Conservation (phyloP, 2,888 invertebrate genomes). For the Netelia inedita region DNA sequence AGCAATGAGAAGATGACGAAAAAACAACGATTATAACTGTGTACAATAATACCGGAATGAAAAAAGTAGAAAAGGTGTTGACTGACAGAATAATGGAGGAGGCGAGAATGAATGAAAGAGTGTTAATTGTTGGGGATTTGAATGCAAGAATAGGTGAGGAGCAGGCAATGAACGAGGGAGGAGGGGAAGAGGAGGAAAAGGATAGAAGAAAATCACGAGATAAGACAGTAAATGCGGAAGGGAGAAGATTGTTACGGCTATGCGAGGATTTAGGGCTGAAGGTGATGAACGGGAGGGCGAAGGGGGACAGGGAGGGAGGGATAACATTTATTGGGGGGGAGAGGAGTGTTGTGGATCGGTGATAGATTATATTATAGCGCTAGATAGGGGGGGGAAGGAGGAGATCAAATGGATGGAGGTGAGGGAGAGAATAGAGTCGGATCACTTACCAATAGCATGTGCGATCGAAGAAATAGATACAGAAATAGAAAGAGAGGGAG, state of each 20-base stretch:
- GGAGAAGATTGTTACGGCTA: background rate
- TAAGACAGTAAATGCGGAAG: constrained; percentile 23
- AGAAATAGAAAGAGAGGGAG: background rate
- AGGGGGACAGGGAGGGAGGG: constrained; percentile 68
- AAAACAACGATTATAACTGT: background rate
- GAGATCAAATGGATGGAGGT: constrained; percentile 7
- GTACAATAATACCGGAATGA: background rate
- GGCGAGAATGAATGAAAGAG: background rate
- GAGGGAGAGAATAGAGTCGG: constrained; percentile 21
- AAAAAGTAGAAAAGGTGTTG: background rate
- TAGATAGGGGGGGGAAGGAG: background rate
- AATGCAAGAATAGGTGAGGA: constrained; percentile 22
- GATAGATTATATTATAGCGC: constrained; percentile 56
- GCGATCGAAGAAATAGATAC: background rate
- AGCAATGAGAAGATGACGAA: background rate
- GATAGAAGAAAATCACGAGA: constrained; percentile 31
- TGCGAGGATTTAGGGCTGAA: constrained; percentile 24
- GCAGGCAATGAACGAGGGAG: constrained; percentile 1
- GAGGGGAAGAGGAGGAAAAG: background rate
- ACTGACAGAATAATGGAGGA: constrained; percentile 5
- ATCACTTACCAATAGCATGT: constrained; percentile 26
- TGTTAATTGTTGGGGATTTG: constrained; percentile 28
- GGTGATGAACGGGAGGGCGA: constrained; percentile 55
- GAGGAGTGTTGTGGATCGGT: constrained; percentile 48
- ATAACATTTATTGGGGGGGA: constrained; percentile 60